Evolutionary conservation across 2,888 invertebrate genomes (phyloP).

Genomic region (Zygaena filipendulae): DNA sequence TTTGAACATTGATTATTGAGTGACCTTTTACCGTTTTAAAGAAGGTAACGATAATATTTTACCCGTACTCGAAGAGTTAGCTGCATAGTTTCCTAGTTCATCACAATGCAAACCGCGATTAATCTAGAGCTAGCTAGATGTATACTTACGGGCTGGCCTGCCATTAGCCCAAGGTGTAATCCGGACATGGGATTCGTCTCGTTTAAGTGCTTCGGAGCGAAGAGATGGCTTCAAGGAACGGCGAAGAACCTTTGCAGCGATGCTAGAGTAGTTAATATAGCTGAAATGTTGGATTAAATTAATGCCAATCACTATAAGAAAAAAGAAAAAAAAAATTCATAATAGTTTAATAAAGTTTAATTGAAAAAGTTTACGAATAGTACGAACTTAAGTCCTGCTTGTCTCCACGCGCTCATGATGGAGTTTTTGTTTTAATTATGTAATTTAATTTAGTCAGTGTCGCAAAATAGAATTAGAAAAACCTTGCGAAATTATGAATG

Average conservation of each 20-base stretch:
- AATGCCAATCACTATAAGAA: too few relatives aligned
- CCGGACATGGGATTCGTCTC: constrained; percentile 80
- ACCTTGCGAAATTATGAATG: constrained; percentile 23
- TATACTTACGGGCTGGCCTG: constrained; percentile 81
- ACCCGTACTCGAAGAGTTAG: too few relatives aligned
- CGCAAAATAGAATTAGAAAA: too few relatives aligned
- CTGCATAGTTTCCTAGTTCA: too few relatives aligned
- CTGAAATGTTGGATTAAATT: constrained; percentile 56
- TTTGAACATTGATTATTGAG: not conserved
- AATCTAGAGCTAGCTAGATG: not conserved
- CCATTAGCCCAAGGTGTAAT: constrained; percentile 93
- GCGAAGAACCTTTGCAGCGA: constrained; percentile 87
- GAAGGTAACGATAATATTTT: too few relatives aligned
- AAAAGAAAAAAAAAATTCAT: too few relatives aligned
- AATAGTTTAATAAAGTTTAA: too few relatives aligned
- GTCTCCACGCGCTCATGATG: constrained; percentile 84
- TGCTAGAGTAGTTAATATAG: constrained; percentile 96
- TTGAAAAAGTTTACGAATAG: too few relatives aligned
- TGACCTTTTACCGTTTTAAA: too few relatives aligned
- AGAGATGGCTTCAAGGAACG: constrained; percentile 82
- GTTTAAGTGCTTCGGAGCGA: constrained; percentile 77
- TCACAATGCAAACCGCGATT: not conserved
- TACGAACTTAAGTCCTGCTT: constrained; percentile 84
- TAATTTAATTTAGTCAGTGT: too few relatives aligned
- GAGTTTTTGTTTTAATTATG: constrained; percentile 8